A percentile compares a stretch with the other conserved stretches of the same genome.
Evolutionary conservation across 2,113 vertebrate genomes (phyloP).

Genomic region (Periophthalmus modestus): DNA sequence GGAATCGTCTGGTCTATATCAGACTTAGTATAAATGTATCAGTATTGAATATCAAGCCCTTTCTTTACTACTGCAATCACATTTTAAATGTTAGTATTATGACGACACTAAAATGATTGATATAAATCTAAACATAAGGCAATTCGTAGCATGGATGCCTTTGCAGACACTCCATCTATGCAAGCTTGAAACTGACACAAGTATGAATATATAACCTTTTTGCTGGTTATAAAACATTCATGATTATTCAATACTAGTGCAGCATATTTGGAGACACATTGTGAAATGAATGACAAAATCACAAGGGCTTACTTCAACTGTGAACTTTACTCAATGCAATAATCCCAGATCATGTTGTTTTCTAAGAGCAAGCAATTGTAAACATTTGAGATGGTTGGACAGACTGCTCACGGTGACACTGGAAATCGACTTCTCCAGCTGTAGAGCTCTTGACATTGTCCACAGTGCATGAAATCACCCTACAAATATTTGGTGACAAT

Average conservation of each 20-base stretch:
- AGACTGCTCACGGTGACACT: slow-evolving; percentile 54
- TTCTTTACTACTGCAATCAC: too few species aligned
- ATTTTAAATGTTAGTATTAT: too few species aligned
- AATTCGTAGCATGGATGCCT: not conserved
- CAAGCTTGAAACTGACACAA: not conserved
- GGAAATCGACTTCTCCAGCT: slow-evolving; percentile 36
- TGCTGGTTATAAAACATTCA: not conserved
- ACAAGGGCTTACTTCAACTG: slow-evolving; percentile 38
- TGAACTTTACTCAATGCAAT: slow-evolving; percentile 68
- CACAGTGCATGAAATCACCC: slow-evolving; percentile 55
- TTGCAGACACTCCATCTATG: not conserved
- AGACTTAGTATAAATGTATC: too few species aligned
- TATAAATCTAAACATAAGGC: too few species aligned
- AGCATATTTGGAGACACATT: not conserved
- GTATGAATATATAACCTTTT: not conserved
- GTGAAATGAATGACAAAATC: slow-evolving; percentile 21
- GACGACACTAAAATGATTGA: too few species aligned
- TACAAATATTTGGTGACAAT: slow-evolving; percentile 35
- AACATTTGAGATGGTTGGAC: slow-evolving; percentile 70
- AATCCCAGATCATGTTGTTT: slow-evolving; percentile 56
- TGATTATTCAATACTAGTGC: not conserved
- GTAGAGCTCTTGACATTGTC: slow-evolving; percentile 44
- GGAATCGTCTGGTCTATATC: too few species aligned
- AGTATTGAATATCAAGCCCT: too few species aligned
- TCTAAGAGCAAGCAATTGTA: slow-evolving; percentile 71